Percentiles rank a stretch among this genome's conserved stretches.
These are phyloP conservation scores for Phylloscopus trochiloides DNA, from an alignment of 2,113 vertebrate species.

Conservation along the genomic window DNA sequence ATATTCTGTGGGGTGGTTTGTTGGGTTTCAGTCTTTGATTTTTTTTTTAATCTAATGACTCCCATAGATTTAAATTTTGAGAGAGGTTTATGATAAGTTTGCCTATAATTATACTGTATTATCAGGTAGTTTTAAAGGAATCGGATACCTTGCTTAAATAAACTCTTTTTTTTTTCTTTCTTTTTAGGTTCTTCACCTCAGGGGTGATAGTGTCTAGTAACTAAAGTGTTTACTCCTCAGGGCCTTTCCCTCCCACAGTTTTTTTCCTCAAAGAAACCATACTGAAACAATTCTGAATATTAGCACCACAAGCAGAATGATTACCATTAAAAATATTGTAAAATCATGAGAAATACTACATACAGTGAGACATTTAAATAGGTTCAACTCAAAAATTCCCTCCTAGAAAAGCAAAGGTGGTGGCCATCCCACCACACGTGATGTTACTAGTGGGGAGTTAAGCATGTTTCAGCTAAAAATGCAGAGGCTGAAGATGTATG, in stretches of 20 bases:
- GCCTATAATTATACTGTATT: background rate
- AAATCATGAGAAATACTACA: background rate
- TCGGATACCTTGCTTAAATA: background rate
- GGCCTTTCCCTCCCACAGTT: rapidly evolving
- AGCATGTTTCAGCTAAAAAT: background rate
- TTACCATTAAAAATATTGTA: background rate
- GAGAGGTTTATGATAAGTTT: background rate
- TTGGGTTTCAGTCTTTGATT: background rate
- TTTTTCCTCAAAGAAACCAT: background rate
- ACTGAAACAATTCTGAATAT: background rate
- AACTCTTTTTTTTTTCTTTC: rapidly evolving
- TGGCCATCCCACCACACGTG: background rate
- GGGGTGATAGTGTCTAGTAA: background rate
- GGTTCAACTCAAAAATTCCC: background rate
- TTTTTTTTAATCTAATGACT: rapidly evolving
- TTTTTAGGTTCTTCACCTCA: background rate
- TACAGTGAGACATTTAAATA: background rate
- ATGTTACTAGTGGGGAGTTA: background rate
- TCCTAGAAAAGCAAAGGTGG: background rate
- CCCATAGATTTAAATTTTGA: background rate
- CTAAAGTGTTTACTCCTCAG: background rate
- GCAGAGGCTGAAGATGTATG: background rate
- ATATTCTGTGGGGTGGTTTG: background rate
- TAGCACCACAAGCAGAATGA: background rate
- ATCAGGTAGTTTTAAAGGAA: background rate